Evolutionary conservation across 2,888 invertebrate genomes (phyloP), one percentile per base, ranked within the genome.

Genomic region (Orthosia incerta): DNA sequence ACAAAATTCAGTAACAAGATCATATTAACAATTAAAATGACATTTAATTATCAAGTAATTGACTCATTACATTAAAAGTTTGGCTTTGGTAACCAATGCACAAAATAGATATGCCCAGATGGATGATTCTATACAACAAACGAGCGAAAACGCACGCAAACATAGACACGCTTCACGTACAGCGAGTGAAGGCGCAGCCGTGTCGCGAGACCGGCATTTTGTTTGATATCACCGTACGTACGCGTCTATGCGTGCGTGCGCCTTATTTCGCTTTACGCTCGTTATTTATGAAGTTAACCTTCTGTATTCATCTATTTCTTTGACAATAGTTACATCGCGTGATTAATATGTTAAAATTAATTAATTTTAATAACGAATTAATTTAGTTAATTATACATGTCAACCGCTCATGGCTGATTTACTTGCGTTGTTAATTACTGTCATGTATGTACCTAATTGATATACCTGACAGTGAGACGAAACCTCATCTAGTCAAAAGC

Each of bases 291-390:
- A 0, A 51, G 7, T 13, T 4, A 0, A 4, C 9, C 26, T 75
- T 60, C 39, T 75, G 48, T 18, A 23, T 11, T 0, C 16, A 15
- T 31, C 3, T 45, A 23, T 63, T 3, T 11, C 46, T 18, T 74
- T 74, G 31, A 0, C 20, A n/a, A 64, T 20, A 51, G 50, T 31
- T 23, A 74, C 65, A 16, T 13, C 16, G 53, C 45, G 46, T 67
- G 16, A 74, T 71, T 74, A 74, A 69, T 70, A 67, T 45, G 70
- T 71, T 65, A 56, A 71, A 56, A 82, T 71, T 78, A 71, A 82
- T 82, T 81, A 71, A 74, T 78, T 86, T 67, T 73, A 77, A 82
- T 83, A 83, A 84, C 85, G 73, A 79, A 80, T 62, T 64, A 64
- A 63, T 73, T 71, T 55, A 71, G 59, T 59, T 63, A 71, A 81